Base-by-base conservation (phyloP, 1,140 invertebrate species). In the Cecropterus lyciades region DNA sequence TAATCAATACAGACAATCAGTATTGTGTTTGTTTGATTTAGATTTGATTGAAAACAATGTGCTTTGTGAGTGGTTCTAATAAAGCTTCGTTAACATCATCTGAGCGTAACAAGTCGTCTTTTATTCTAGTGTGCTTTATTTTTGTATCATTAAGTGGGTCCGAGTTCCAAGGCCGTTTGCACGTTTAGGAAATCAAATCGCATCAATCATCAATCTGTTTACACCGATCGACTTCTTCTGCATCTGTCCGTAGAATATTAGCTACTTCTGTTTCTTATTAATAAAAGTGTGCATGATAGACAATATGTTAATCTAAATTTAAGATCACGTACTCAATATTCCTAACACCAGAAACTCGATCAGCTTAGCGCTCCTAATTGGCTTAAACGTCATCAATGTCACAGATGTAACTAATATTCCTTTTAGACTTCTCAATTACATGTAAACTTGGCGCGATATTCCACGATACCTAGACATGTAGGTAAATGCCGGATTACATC, bases 381-480 rank as follows among this genome's bases (percentile, higher is more conserved):
- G 60, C 49, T 63, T 52, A 63, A 64, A 64, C 49, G 60, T 64
- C 60, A 53, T 53, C 49, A 64, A 64, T 64, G 60, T 20, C 60
- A 63, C 60, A 63, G 37, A 43, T 63, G 60, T 63, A 63, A 63
- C 60, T 63, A 63, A 63, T 63, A 63, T 63, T 63, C 48, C 60
- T 27, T 42, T 37, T 51, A 62, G 33, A 33, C 60, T 42, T 52
- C 48, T 63, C 59, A 14, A 17, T 62, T 62, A 51, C 59, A 14
- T 65, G 30, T 55, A 10, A 72, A 68, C 60, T 60, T 72, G 46
- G 46, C 59, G 48, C 48, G 46, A 17, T 37, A 51, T 14, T 24
- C 0, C 7, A 0, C 14, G 43, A 45, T 45, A 45, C 37, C 20
- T 33, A 33, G 6, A 9, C 6, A 9, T 8, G 30, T 33, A 33